These are phyloP conservation scores for Hipparchia semele DNA, from an alignment of 2,888 invertebrate genomes.

Conservation along the genomic window DNA sequence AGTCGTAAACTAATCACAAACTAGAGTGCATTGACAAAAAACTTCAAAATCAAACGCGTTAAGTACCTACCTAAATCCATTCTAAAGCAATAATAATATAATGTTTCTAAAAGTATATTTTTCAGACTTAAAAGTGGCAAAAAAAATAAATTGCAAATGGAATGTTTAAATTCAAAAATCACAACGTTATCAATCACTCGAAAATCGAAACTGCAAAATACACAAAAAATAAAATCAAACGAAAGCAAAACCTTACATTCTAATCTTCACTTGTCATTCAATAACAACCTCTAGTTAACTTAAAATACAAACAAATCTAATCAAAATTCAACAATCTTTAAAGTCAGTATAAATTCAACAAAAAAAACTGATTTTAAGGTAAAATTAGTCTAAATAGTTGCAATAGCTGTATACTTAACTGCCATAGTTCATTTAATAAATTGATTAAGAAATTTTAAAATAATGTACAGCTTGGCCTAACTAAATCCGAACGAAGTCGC, in stretches of 20 bases:
- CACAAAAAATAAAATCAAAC: constrained; percentile 31
- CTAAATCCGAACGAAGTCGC: no score
- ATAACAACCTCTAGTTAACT: constrained; percentile 55
- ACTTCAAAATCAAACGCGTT: constrained; percentile 45
- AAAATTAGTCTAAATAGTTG: constrained; percentile 37
- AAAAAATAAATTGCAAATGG: constrained; percentile 60
- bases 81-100: constrained; percentile 23
- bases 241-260: constrained; percentile 35
- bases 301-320: constrained; percentile 45
- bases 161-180: constrained; percentile 72
- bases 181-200: constrained; percentile 60
- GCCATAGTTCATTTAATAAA: constrained; percentile 38
- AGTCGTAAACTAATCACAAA: constrained; percentile 59
- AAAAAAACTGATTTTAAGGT: constrained; percentile 48
- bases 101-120: constrained; percentile 36
- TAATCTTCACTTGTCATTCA: constrained; percentile 48
- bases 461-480: not conserved
- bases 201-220: constrained; percentile 34
- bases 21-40: constrained; percentile 65
- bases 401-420: constrained; percentile 44
- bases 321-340: constrained; percentile 70
- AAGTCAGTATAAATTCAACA: constrained; percentile 65
- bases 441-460: constrained; percentile 10
- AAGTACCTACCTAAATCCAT: constrained; percentile 54
- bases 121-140: constrained; percentile 69